phyloP scores from a whole-genome alignment of 2,888 invertebrate genomes.

The Nesidiocoris tenuis region DNA sequence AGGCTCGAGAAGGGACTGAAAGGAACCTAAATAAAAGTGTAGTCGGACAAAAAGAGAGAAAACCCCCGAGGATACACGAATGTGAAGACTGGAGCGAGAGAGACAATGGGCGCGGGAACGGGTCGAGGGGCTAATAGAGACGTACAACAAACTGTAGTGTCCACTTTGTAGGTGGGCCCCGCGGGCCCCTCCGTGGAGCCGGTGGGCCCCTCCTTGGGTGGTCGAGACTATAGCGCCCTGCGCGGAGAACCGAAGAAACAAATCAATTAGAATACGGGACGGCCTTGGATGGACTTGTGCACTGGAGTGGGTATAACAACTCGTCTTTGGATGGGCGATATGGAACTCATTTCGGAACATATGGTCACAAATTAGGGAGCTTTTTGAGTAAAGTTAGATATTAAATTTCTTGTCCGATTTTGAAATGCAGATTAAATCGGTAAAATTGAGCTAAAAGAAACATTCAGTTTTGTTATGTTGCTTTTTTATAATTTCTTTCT shows the following conservation, averaged over 20 bases:
- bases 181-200: conserved; percentile 18
- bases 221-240: conserved; percentile 14
- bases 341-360: no score
- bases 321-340: no score
- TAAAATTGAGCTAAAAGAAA: no score
- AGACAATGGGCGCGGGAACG: neutral
- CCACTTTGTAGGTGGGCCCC: conserved; percentile 35
- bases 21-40: neutral
- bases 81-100: neutral
- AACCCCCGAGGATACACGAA: neutral
- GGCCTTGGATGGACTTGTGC: no score
- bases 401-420: no score
- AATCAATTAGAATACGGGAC: conserved; percentile 33
- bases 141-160: conserved; percentile 20
- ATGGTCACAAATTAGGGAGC: no score
- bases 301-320: no score
- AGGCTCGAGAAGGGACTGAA: neutral
- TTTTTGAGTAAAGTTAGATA: no score
- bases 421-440: no score
- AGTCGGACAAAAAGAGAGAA: neutral
- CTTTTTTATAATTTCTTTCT: no score
- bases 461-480: no score
- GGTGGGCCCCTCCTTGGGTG: conserved; percentile 3
- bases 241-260: conserved; percentile 26
- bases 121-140: conserved; percentile 30